A percentile compares a stretch with the other conserved stretches of the same genome.
These are phyloP conservation scores for Sebastes oblongus DNA, from an alignment of 2,797 vertebrate genomes.

Conservation along the genomic window DNA sequence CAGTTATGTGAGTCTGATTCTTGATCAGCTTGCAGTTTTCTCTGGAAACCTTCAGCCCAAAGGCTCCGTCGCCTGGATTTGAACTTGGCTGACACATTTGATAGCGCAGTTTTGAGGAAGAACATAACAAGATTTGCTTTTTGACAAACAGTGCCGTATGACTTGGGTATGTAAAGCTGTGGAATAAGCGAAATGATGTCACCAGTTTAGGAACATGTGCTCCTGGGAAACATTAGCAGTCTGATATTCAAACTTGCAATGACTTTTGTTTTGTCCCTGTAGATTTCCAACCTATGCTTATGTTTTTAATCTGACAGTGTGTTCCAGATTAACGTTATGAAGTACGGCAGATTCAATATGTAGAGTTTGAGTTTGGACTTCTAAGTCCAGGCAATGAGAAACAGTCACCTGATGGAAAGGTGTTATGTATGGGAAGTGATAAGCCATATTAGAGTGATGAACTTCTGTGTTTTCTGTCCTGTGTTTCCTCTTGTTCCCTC, in stretches of 20 bases:
- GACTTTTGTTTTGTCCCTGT: not conserved
- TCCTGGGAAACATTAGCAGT: not conserved
- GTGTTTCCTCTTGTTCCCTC: not conserved
- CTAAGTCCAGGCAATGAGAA: not conserved
- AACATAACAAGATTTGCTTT: not conserved
- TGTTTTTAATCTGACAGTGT: not conserved
- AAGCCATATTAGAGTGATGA: slow-evolving; percentile 53
- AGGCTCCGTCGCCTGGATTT: not conserved
- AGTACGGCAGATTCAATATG: not conserved
- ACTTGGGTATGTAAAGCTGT: not conserved
- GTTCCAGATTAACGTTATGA: not conserved
- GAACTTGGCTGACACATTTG: not conserved
- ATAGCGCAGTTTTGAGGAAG: not conserved
- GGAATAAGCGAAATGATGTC: not conserved
- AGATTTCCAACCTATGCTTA: not conserved
- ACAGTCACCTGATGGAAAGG: not conserved
- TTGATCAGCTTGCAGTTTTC: not conserved
- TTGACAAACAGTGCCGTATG: not conserved
- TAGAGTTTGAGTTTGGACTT: not conserved
- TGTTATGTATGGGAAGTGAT: slow-evolving; percentile 27
- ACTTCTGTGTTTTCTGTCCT: slow-evolving; percentile 10
- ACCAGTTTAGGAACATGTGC: not conserved
- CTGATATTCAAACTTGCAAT: not conserved
- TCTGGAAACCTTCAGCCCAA: not conserved
- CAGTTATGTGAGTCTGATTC: not conserved